These are phyloP conservation scores for Pan paniscus DNA, from an alignment of 2,113 vertebrate genomes.

Conservation along the genomic window DNA sequence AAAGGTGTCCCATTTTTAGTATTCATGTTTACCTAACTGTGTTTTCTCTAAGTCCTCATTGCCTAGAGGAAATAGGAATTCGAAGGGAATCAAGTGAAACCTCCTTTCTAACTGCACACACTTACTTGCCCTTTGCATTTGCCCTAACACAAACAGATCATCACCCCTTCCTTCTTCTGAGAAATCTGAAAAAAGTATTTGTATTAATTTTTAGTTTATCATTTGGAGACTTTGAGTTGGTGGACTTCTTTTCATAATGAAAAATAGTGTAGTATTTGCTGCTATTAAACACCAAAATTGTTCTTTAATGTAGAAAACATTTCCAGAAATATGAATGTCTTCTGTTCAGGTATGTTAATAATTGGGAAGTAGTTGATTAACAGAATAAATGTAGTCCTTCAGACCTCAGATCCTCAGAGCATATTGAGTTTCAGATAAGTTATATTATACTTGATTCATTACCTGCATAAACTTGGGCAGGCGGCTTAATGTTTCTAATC, in stretches of 20 bases:
- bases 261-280: not conserved
- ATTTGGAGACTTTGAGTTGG: not conserved
- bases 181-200: not conserved
- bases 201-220: not conserved
- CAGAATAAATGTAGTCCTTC: not conserved
- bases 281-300: not conserved
- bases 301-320: not conserved
- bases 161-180: not conserved
- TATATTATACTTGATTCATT: not conserved
- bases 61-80: not conserved
- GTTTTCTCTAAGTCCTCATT: not conserved
- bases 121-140: not conserved
- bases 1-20: not conserved
- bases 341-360: not conserved
- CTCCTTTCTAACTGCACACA: not conserved
- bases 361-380: not conserved
- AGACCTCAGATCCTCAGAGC: not conserved
- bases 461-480: not conserved
- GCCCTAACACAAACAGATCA: not conserved
- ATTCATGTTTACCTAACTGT: not conserved
- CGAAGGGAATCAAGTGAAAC: not conserved
- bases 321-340: not conserved
- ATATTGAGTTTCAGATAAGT: not conserved
- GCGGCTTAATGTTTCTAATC: not conserved
- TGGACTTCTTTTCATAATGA: not conserved